Base-by-base conservation (phyloP, 2,797 vertebrate species). In the Etheostoma nigrum region DNA sequence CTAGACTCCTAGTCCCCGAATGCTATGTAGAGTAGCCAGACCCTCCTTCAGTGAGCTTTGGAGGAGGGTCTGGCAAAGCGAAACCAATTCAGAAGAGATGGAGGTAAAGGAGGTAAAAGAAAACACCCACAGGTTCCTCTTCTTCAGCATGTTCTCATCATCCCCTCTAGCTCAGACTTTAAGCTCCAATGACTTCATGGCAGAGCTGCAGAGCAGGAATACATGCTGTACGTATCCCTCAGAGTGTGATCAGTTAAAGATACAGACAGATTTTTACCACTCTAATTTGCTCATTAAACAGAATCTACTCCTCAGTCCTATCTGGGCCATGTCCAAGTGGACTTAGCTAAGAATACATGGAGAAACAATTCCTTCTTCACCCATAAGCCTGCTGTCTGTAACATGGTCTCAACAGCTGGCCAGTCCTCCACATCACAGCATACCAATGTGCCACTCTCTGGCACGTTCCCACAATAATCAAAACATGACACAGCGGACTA, bases 401-500 rank as follows among this genome's bases (percentile, higher is more conserved):
- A 61, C 61, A 65, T 13, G 27, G 72, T 67, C 68, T 30, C 71
- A 80, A 36, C 90, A 93, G 83, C 90, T 87, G 85, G 68, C n/a
- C 74, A 42, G 45, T 44, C 75, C 55, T 16, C 78, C 72, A 79
- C 70, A 70, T 72, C 70, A 25, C 76, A 36, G 68, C 27, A 19
- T 62, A 59, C 23, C 25, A 3, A 51, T 23, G 42, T 61, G 44
- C 27, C 23, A 6, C 67, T 67, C 54, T 61, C 47, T 77, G 42
- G 68, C 60, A 52, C 67, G 45, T 72, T 75, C 78, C 53, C 78
- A 76, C 79, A 74, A 42, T 54, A 69, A 81, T 72, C 74, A 67
- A 48, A 84, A 87, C 7, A n/a, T n/a, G 58, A 68, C 66, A 13
- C 67, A 67, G 23, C 13, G 1, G 27, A 36, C 33, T 15, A 14